Evolutionary conservation across 2,113 vertebrate species (phyloP), one percentile per base, ranked within the genome.

Genomic region (Xenopus borealis): DNA sequence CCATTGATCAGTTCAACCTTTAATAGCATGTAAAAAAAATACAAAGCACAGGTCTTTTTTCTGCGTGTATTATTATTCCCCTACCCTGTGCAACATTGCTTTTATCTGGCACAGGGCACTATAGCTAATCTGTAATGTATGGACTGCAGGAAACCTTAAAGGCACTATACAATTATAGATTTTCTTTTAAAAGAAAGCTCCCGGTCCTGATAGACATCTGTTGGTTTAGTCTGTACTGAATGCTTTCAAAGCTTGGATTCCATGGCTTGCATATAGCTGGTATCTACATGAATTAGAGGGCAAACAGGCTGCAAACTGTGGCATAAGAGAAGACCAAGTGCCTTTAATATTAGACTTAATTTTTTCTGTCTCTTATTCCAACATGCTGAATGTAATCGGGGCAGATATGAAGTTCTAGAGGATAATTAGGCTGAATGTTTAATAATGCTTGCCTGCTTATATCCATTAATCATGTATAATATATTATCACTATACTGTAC

Each of bases 21-120:
- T 14, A 52, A 77, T 2, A 53, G 76, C 75, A 53, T 61, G 30
- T 33, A 76, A 66, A 20, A n/a, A 27, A 9, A 72, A 50, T 30
- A 23, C 12, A 19, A 74, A 46, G 55, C 46, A 61, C 19, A 4
- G 69, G 59, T 18, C 44, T 72, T 47, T 65, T 14, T 74, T 33
- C 72, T 65, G n/a, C 0, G 17, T 58, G 79, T 23, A 65, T 50
- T 71, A 81, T 66, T 66, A n/a, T 14, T 66, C 14, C n/a, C 14
- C 8, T 17, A 66, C 16, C 40, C 40, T n/a, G 7, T 12, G n/a
- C 44, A n/a, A 19, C 45, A 12, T 40, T 40, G 33, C 33, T 18
- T 64, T 63, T 63, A 50, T 12, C 12, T 27, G 23, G 3, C 19
- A 30, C n/a, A 62, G 23, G 2, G 3, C 59, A 62, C 59, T 23